These are phyloP conservation scores for Genyomyrus donnyi DNA, from an alignment of 2,113 vertebrate genomes.

Conservation along the genomic window DNA sequence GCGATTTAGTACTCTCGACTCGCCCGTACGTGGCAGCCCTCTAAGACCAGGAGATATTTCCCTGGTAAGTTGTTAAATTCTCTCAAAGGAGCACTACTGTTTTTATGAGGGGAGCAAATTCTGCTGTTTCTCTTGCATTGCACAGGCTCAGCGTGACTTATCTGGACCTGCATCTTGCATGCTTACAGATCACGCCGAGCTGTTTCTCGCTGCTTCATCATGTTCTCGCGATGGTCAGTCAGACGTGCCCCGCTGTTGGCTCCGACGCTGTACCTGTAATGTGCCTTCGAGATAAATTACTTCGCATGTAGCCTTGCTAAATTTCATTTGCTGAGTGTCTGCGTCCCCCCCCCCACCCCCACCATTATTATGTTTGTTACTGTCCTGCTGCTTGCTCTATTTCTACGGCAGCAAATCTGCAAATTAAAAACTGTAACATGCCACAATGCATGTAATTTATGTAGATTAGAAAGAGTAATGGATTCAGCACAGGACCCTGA, in stretches of 20 bases:
- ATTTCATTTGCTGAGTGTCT: background rate
- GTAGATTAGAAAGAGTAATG: constrained; percentile 6
- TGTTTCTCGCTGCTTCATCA: background rate
- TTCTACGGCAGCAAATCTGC: background rate
- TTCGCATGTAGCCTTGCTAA: background rate
- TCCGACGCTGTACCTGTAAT: background rate
- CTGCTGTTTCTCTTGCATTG: background rate
- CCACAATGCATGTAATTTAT: constrained; percentile 8
- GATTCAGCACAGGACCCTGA: background rate
- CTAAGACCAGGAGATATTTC: background rate
- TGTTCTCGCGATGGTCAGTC: background rate
- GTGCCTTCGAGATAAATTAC: background rate
- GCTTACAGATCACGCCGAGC: background rate
- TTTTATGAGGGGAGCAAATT: background rate
- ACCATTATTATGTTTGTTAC: background rate
- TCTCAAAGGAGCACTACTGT: background rate
- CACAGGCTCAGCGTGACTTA: background rate
- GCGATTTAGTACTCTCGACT: background rate
- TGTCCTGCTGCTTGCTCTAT: background rate
- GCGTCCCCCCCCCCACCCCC: background rate
- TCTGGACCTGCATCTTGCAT: background rate
- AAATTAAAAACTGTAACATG: background rate
- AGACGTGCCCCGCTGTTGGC: background rate
- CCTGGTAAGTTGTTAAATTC: background rate
- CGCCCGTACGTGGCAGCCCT: background rate